Evolutionary conservation across 2,113 vertebrate species (phyloP).

Genomic region (Hystrix brachyura): DNA sequence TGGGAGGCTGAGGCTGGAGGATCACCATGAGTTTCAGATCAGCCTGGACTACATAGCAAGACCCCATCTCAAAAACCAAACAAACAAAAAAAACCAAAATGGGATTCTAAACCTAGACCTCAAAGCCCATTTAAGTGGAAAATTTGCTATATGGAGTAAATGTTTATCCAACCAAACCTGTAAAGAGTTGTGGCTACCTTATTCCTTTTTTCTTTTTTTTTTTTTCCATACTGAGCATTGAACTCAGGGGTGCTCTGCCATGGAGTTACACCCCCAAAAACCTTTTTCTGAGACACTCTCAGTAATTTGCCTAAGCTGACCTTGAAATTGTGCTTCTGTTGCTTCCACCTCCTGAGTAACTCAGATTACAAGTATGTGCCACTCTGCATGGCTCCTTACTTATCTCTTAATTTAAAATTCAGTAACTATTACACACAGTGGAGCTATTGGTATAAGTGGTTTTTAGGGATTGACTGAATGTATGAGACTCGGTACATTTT

Average conservation of each 20-base stretch:
- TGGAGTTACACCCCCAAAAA: not conserved
- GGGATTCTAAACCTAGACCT: not conserved
- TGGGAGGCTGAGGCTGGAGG: too few species aligned
- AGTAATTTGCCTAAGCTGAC: not conserved
- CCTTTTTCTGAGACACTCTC: not conserved
- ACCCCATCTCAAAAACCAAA: too few species aligned
- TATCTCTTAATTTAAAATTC: slow-evolving; percentile 28
- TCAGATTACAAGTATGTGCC: not conserved
- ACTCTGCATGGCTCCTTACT: not conserved
- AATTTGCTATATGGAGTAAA: slow-evolving; percentile 22
- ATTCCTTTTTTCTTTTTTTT: too few species aligned
- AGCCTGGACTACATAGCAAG: too few species aligned
- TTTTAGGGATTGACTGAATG: not conserved
- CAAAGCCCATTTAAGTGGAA: not conserved
- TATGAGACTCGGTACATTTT: not conserved
- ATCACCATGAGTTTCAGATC: too few species aligned
- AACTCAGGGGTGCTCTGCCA: not conserved
- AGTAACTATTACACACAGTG: not conserved
- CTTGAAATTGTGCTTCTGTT: not conserved
- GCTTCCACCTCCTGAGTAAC: not conserved
- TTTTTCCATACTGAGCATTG: not conserved
- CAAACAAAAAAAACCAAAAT: not conserved
- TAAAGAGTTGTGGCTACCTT: not conserved
- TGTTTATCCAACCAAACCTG: not conserved
- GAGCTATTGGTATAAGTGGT: not conserved